Percentiles rank a stretch among this genome's conserved stretches.
phyloP scores from a whole-genome alignment of 2,888 invertebrate species.

The Neoitamus cyanurus region DNA sequence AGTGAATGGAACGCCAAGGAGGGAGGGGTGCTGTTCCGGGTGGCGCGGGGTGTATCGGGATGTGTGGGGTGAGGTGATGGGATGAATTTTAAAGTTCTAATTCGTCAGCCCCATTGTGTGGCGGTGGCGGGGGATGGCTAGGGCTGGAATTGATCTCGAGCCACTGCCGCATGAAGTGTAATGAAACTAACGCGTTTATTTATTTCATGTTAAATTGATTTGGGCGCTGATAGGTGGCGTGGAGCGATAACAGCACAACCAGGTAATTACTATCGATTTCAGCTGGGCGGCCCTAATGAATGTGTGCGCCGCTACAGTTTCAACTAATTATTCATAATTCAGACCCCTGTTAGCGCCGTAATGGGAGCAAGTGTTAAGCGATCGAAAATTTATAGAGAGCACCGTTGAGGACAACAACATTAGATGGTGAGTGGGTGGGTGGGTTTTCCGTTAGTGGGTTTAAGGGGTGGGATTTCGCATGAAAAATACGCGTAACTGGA shows the following conservation, averaged over 20 bases:
- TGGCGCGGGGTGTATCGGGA: background rate
- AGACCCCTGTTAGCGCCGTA: background rate
- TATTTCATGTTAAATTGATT: constrained; percentile 26
- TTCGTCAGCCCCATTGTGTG: background rate
- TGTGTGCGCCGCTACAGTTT: background rate
- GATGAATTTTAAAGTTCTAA: constrained; percentile 19
- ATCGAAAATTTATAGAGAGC: background rate
- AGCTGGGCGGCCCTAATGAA: background rate
- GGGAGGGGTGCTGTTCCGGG: background rate
- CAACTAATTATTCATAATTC: background rate
- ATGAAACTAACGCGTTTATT: constrained; percentile 16
- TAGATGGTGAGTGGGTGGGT: background rate
- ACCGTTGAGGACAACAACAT: background rate
- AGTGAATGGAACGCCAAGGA: constrained; percentile 1
- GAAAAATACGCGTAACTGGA: background rate
- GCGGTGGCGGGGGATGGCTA: background rate
- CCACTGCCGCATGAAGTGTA: background rate
- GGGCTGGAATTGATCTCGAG: background rate
- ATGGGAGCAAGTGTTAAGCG: background rate
- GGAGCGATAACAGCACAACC: background rate
- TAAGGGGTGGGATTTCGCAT: background rate
- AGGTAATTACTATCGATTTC: background rate
- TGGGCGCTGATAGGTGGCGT: background rate
- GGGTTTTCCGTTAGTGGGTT: background rate
- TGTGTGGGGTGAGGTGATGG: background rate